Evolutionary conservation across 1,140 invertebrate species (phyloP), one percentile per base, ranked within the genome.

Genomic region (Solen grandis): DNA sequence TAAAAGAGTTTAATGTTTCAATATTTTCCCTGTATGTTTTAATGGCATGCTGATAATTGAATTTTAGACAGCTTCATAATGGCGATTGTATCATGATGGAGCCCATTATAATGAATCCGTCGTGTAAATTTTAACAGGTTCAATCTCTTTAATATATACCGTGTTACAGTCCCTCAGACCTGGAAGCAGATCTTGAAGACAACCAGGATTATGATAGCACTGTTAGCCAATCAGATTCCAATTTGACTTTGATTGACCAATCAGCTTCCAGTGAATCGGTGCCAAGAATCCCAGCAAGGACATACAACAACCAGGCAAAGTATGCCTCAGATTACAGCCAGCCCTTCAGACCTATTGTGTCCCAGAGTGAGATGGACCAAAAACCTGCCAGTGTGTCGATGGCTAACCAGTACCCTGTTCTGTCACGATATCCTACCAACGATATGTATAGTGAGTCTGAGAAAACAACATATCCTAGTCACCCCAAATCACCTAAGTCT

Each of bases 171-270:
- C 94, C 94, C 59, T 94, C 94, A 74, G 94, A 95, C 88, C 88
- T 95, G 38, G 94, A 95, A 82, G 94, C 94, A 36, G 94, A 95
- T 85, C 93, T 95, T 81, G 94, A 95, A 86, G 94, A 94, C 86
- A 94, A 94, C 87, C 91, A 93, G 83, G 92, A 93, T 82, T 93
- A 93, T 83, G 91, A 93, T 81, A 93, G 92, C 63, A 91, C 87
- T 59, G 92, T 90, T 76, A 92, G 90, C 83, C 92, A 89, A 81
- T 90, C 90, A 62, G 91, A 92, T 66, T 89, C 88, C 29, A 92
- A 91, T 76, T 85, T 92, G 19, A 86, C 89, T 33, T 74, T 90
- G 19, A 91, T 90, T 74, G 88, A 88, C 69, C 88, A 88, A 79
- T 89, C 84, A 31, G 85, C 86, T 50, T 84, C 86, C 14, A 82